phyloP scores from a whole-genome alignment of 2,113 vertebrate genomes.

The Lepidothrix coronata region DNA sequence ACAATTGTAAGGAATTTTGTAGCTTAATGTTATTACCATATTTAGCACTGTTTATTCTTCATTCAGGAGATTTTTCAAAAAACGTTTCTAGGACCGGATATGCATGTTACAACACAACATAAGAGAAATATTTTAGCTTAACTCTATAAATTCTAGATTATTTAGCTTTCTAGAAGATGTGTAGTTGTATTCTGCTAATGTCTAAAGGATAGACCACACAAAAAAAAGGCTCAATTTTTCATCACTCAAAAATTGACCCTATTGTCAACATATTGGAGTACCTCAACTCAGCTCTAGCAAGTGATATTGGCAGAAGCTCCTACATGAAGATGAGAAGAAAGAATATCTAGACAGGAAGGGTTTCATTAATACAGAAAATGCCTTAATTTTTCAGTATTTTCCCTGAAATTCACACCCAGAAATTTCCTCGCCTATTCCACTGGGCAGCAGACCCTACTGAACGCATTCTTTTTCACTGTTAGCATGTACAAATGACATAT shows the following conservation, averaged over 20 bases:
- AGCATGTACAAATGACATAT: neutral
- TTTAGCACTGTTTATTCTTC: constrained; percentile 73
- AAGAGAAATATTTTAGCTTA: constrained; percentile 63
- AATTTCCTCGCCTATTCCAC: neutral
- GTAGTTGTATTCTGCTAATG: neutral
- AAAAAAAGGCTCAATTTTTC: neutral
- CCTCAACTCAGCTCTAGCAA: neutral
- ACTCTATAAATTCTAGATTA: constrained; percentile 48
- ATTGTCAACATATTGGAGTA: neutral
- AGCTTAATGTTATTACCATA: constrained; percentile 70
- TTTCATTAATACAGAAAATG: neutral
- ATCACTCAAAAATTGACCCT: neutral
- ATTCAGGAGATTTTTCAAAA: constrained; percentile 41
- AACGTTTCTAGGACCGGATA: constrained; percentile 51
- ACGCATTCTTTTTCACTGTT: neutral
- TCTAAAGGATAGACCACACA: neutral
- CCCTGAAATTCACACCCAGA: neutral
- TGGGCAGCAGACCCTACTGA: neutral
- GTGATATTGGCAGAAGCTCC: neutral
- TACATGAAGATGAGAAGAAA: neutral
- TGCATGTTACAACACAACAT: constrained; percentile 56
- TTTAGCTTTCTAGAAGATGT: neutral
- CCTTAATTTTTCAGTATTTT: neutral
- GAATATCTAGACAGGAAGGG: neutral
- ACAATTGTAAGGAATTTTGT: constrained; percentile 65